Percentiles rank a stretch among this genome's conserved stretches.
Evolutionary conservation across 1,140 invertebrate genomes (phyloP).

Genomic region (Wiebesia pumilae): DNA sequence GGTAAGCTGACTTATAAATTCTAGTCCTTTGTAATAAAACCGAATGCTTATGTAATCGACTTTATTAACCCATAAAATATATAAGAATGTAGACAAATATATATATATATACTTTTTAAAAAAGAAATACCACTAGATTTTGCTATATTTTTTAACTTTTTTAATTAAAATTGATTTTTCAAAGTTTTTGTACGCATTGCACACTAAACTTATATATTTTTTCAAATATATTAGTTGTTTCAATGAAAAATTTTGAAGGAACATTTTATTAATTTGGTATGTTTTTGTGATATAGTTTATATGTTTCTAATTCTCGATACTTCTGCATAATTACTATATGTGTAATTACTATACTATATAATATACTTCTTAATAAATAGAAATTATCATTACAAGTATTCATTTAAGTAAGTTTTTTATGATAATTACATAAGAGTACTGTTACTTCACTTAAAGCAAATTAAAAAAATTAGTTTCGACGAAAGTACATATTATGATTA

Average conservation of each 20-base stretch:
- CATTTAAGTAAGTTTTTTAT: too few relatives aligned
- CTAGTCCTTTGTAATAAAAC: neutral
- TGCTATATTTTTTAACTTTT: neutral
- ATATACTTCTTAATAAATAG: too few relatives aligned
- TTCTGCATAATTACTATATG: too few relatives aligned
- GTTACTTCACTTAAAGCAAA: too few relatives aligned
- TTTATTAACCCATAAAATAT: neutral
- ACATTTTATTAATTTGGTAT: neutral
- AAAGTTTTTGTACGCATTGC: neutral
- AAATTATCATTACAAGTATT: too few relatives aligned
- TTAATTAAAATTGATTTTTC: too few relatives aligned
- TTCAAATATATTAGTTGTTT: conserved; percentile 16
- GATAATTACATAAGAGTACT: too few relatives aligned
- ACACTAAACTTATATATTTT: neutral
- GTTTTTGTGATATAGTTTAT: too few relatives aligned
- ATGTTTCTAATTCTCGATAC: too few relatives aligned
- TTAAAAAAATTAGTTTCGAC: too few relatives aligned
- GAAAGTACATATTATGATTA: too few relatives aligned
- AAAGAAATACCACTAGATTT: neutral
- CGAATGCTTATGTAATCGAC: neutral
- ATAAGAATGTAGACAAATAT: neutral
- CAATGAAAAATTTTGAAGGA: conserved; percentile 19
- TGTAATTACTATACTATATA: too few relatives aligned
- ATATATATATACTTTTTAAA: neutral
- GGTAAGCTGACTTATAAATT: conserved; percentile 31